Percentiles rank a stretch among this genome's conserved stretches.
Conservation (phyloP, 2,888 invertebrate species). For the Bombylius major region DNA sequence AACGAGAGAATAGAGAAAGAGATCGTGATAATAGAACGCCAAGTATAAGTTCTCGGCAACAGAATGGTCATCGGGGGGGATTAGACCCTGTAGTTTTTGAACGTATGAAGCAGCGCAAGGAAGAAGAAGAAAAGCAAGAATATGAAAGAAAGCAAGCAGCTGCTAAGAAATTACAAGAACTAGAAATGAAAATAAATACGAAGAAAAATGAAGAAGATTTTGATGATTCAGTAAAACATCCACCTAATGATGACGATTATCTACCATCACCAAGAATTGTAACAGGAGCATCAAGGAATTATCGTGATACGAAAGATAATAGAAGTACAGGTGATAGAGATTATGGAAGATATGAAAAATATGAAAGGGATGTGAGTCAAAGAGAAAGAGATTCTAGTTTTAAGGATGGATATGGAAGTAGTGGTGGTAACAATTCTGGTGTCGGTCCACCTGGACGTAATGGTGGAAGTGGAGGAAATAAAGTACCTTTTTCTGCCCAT, state of each 20-base stretch:
- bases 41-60: slow-evolving; percentile 20
- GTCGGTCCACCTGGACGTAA: slow-evolving; percentile 23
- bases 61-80: slow-evolving; percentile 43
- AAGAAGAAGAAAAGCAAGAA: slow-evolving; percentile 75
- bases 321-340: slow-evolving; percentile 10
- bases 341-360: slow-evolving; percentile 17
- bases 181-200: slow-evolving; percentile 53
- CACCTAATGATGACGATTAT: slow-evolving; percentile 17
- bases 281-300: slow-evolving; percentile 2
- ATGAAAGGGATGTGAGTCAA: slow-evolving; percentile 13
- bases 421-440: slow-evolving; percentile 21
- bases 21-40: slow-evolving; percentile 26
- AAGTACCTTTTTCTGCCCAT: slow-evolving; percentile 48
- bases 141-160: slow-evolving; percentile 46
- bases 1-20: slow-evolving; percentile 17
- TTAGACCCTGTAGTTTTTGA: slow-evolving; percentile 65
- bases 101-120: slow-evolving; percentile 70
- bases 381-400: slow-evolving; percentile 15
- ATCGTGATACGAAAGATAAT: slow-evolving; percentile 19
- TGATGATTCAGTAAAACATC: slow-evolving; percentile 18
- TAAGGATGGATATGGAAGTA: slow-evolving; percentile 22
- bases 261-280: neutral
- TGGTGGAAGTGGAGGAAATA: slow-evolving; percentile 42
- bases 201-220: slow-evolving; percentile 41
- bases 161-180: slow-evolving; percentile 52